Base-by-base conservation (phyloP, 2,888 invertebrate species). In the Acrobasis repandana region DNA sequence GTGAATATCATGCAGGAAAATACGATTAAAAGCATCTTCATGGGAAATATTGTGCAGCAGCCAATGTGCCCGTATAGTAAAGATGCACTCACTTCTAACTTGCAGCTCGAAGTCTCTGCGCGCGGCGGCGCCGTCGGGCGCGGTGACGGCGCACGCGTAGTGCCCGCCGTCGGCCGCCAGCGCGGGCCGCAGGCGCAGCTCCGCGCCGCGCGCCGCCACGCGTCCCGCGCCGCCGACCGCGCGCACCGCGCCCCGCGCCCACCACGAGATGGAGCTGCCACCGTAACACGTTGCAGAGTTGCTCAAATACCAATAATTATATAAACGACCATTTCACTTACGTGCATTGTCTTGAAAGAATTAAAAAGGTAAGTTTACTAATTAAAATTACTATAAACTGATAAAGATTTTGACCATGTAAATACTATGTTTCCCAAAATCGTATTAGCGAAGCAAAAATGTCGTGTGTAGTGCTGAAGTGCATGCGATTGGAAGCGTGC, bases 101-200 rank as follows among this genome's bases (percentile, higher is more conserved):
- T 94, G 94, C 72, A 96, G 89, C 76, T 94, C 94, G 71, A 96
- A 92, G 74, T 96, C 95, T 11, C 95, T 88, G 61, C 94, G 93
- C 51, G 95, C 95, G 54, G 94, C 93, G 71, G 95, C 94, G 0
- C 95, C 95, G n/a, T 93, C 93, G 54, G 95, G 93, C 71, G 95
- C 95, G 58, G 93, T 88, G n/a, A 95, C 96, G 59, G 93, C 93
- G 88, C 97, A 97, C 15, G 95, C 94, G 88, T 96, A 97, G 71
- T 93, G 93, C 50, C 96, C 97, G 58, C 95, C 95, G 89, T 97
- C 97, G 65, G 94, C 88, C 51, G 84, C 58, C 69, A 75, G 77
- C 69, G 85, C 88, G 1, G 90, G 88, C 75, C 74, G 63, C 71
- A 90, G 78, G 5, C 77, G 81, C 75, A 89, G 78, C 71, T 69